A percentile compares a stretch with the other conserved stretches of the same genome.
Evolutionary conservation across 1,140 invertebrate species (phyloP).

Genomic region (Papilio machaon): DNA sequence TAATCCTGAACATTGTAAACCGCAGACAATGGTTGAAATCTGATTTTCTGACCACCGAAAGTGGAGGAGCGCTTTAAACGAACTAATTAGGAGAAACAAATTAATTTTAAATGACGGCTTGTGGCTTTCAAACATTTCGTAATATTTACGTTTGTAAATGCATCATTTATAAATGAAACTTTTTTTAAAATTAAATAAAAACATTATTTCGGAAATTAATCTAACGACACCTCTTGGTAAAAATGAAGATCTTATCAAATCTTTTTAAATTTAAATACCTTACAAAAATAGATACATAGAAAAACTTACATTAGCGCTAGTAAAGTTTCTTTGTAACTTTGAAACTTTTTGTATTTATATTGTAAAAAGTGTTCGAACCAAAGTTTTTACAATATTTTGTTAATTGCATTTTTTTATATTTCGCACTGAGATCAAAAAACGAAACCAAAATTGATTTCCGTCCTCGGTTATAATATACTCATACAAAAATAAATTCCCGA

Average conservation of each 20-base stretch:
- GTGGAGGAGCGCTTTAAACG: conserved; percentile 48
- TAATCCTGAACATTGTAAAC: conserved; percentile 58
- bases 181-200: too few species aligned
- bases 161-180: background rate
- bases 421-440: background rate
- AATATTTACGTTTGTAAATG: background rate
- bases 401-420: background rate
- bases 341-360: too few species aligned
- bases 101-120: conserved; percentile 31
- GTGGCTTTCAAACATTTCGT: background rate
- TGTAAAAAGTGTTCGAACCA: too few species aligned
- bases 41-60: conserved; percentile 53
- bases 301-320: too few species aligned
- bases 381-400: too few species aligned
- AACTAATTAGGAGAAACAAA: conserved; percentile 40
- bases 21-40: conserved; percentile 53
- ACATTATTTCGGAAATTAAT: background rate
- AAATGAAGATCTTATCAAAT: background rate
- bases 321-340: too few species aligned
- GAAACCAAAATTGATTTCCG: background rate
- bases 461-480: background rate
- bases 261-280: too few species aligned
- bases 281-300: too few species aligned
- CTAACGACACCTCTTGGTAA: background rate
- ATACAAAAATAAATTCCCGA: conserved; percentile 10